Evolutionary conservation across 2,797 vertebrate species (phyloP), one percentile per base, ranked within the genome.

Genomic region (Anisognathus igniventris): DNA sequence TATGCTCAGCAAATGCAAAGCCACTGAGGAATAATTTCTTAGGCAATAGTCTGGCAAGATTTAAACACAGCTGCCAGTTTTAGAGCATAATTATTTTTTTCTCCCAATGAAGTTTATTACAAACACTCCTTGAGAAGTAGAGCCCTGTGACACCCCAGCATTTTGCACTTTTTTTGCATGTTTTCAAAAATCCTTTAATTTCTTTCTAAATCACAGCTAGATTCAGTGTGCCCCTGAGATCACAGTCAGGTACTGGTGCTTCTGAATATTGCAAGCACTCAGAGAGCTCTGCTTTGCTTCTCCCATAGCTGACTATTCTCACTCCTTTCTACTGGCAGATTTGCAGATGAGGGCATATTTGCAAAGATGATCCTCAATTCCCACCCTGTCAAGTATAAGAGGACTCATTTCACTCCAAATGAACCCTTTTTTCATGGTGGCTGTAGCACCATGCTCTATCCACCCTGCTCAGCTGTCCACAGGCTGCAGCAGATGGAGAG

Each of bases 401-500:
- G 73, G 73, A 84, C 82, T 91, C 56, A 67, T 92, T 95, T 91
- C 74, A 79, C 39, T 94, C 76, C 42, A 88, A 81, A 90, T 73
- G 42, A 96, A 72, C 83, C 71, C 23, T 73, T 88, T 93, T 74
- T 83, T 50, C 56, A 92, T 90, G 70, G 85, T 84, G 85, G 82
- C 76, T 90, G 90, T 68, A 93, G 91, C 81, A 92, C 62, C 58
- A 67, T 20, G 64, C 79, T 75, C 66, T 73, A 96, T 91, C 76
- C 73, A 91, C 70, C 60, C 76, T 84, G 66, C 76, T 95, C 93
- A 94, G 93, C 93, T 95, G 92, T 91, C 91, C 88, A 57, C 76
- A 61, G 87, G 67, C 92, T 76, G 88, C 89, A 93, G 92, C 95
- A 94, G 92, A 94, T 94, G 95, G 96, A 90, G 71, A 95, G 77